Evolutionary conservation across 2,888 invertebrate species (phyloP).

Genomic region (Herminia tarsipennalis): DNA sequence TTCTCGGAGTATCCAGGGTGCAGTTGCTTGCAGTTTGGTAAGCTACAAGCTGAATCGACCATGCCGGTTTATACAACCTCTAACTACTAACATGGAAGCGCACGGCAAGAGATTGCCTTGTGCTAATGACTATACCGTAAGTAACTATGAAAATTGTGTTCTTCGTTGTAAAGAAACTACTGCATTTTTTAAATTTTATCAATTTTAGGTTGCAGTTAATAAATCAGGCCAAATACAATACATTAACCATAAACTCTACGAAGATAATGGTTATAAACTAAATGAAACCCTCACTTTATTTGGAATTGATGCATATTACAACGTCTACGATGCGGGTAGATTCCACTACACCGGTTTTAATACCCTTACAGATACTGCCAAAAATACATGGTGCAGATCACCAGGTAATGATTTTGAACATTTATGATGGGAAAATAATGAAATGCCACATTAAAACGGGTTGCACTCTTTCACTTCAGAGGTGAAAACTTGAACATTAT

Average conservation of each 20-base stretch:
- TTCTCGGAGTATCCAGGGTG: slow-evolving; percentile 81
- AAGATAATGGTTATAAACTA: slow-evolving; percentile 74
- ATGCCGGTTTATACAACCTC: slow-evolving; percentile 87
- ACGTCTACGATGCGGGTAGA: slow-evolving; percentile 56
- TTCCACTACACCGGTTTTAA: slow-evolving; percentile 55
- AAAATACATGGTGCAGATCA: slow-evolving; percentile 62
- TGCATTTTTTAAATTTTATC: not conserved
- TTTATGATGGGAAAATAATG: no score
- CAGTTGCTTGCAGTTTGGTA: slow-evolving; percentile 88
- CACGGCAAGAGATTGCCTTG: slow-evolving; percentile 83
- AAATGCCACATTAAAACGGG: no score
- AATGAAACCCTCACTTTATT: slow-evolving; percentile 52
- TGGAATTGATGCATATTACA: slow-evolving; percentile 42
- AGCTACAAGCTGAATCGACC: slow-evolving; percentile 86
- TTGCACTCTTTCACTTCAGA: no score
- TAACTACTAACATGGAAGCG: slow-evolving; percentile 87
- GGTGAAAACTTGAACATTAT: no score
- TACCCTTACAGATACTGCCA: slow-evolving; percentile 60
- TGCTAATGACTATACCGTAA: slow-evolving; percentile 78
- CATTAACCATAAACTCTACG: slow-evolving; percentile 74
- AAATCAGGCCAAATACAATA: slow-evolving; percentile 81
- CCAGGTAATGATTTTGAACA: no score
- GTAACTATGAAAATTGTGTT: not conserved
- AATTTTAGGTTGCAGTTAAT: slow-evolving; percentile 58
- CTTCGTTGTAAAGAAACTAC: no score